Percentiles rank a stretch among this genome's conserved stretches.
Evolutionary conservation across 2,888 invertebrate species (phyloP).

Genomic region (Orthonychiurus folsomi): DNA sequence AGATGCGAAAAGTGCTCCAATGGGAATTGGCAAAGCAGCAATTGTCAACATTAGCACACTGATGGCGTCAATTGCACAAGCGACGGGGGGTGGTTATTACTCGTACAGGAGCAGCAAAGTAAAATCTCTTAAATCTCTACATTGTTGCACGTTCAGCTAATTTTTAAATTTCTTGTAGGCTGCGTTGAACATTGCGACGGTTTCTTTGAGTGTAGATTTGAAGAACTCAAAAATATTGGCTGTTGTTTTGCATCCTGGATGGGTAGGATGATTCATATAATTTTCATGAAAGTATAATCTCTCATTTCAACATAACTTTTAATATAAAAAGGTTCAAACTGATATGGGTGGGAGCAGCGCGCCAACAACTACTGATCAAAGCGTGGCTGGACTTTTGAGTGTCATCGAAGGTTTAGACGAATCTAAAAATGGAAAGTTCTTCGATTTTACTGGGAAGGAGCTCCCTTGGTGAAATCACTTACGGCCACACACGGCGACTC

Average conservation of each 20-base stretch:
- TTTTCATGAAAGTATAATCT: too few species aligned
- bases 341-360: constrained; percentile 78
- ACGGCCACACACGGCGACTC: too few species aligned
- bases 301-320: too few species aligned
- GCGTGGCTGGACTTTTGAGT: constrained; percentile 57
- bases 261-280: too few species aligned
- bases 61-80: constrained; percentile 66
- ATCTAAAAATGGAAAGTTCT: constrained; percentile 62
- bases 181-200: constrained; percentile 76
- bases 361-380: constrained; percentile 60
- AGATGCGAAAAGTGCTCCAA: background rate
- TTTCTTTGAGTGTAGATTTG: constrained; percentile 72
- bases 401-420: constrained; percentile 57
- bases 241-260: constrained; percentile 68
- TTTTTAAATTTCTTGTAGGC: constrained; percentile 50
- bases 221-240: constrained; percentile 64
- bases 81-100: constrained; percentile 67
- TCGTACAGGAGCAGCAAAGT: constrained; percentile 82
- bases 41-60: constrained; percentile 73
- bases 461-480: constrained; percentile 61
- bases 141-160: background rate
- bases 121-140: constrained; percentile 29
- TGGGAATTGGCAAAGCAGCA: constrained; percentile 7
- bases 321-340: constrained; percentile 85
- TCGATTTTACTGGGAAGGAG: constrained; percentile 64